Percentiles rank a stretch among this genome's conserved stretches.
Evolutionary conservation across 2,797 vertebrate species (phyloP).

Genomic region (Vireo griseus): DNA sequence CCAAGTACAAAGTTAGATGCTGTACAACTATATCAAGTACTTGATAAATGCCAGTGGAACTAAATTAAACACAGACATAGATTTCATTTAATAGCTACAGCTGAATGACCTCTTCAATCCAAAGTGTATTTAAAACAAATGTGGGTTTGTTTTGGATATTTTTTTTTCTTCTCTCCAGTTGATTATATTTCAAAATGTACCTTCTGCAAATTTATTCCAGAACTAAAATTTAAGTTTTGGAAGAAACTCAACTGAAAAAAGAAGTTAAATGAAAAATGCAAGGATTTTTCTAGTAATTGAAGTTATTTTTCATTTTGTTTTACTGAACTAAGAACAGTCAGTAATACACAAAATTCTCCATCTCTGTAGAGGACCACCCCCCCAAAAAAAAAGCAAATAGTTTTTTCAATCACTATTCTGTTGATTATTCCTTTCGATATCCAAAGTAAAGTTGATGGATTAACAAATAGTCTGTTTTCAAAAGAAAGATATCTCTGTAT

Average conservation of each 20-base stretch:
- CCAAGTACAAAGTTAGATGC: neutral
- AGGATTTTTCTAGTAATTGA: neutral
- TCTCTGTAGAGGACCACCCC: neutral
- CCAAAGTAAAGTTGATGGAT: neutral
- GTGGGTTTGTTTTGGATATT: accelerated
- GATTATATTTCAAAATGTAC: neutral
- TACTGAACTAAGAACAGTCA: neutral
- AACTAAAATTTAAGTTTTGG: neutral
- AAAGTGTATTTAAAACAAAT: neutral
- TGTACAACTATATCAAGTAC: neutral
- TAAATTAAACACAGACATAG: neutral
- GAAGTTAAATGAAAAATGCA: neutral
- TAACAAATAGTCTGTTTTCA: neutral
- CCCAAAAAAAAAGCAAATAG: neutral
- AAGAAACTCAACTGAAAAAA: neutral
- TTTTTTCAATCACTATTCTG: neutral
- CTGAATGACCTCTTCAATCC: neutral
- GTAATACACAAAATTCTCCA: neutral
- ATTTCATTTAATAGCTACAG: neutral
- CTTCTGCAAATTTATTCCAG: neutral
- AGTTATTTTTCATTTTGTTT: neutral
- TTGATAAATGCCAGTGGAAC: neutral
- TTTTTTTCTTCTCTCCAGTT: neutral
- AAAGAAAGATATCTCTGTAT: neutral
- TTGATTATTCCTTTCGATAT: neutral